A percentile compares a stretch with the other conserved stretches of the same genome.
phyloP scores from a whole-genome alignment of 1,140 invertebrate species.

The Cyphomyrmex costatus region DNA sequence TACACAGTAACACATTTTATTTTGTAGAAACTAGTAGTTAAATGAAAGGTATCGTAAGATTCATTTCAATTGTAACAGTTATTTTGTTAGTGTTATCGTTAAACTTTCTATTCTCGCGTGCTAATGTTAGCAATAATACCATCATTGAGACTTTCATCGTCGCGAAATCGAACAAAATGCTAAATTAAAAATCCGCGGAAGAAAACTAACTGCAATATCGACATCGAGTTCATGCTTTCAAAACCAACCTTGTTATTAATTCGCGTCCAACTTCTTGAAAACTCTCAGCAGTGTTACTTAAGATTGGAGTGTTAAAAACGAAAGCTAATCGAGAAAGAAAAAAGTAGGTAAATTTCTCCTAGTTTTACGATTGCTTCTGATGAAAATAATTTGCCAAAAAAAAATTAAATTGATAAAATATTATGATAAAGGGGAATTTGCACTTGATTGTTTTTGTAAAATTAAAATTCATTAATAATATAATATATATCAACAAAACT shows the following conservation, averaged over 20 bases:
- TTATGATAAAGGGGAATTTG: neutral
- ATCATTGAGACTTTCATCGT: conserved; percentile 27
- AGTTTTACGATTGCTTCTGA: neutral
- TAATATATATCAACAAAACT: neutral
- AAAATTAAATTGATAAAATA: neutral
- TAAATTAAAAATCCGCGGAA: conserved; percentile 39
- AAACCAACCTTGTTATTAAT: conserved; percentile 43
- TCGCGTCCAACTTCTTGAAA: conserved; percentile 29
- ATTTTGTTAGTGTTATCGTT: neutral
- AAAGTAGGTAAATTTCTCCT: neutral
- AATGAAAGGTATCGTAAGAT: neutral
- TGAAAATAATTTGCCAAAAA: neutral
- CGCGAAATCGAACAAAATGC: conserved; percentile 22
- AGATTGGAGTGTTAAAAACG: neutral
- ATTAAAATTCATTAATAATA: too few species aligned
- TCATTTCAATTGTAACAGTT: neutral
- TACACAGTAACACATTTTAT: neutral
- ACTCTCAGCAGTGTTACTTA: neutral
- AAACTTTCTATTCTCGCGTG: conserved; percentile 46
- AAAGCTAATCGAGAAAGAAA: neutral
- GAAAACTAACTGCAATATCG: conserved; percentile 6
- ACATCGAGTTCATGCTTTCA: neutral
- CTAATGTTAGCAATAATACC: neutral
- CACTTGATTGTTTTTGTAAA: neutral
- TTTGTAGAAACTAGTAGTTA: neutral